Evolutionary conservation across 1,140 invertebrate species (phyloP), one percentile per base, ranked within the genome.

Genomic region (Drosophila sucinea): DNA sequence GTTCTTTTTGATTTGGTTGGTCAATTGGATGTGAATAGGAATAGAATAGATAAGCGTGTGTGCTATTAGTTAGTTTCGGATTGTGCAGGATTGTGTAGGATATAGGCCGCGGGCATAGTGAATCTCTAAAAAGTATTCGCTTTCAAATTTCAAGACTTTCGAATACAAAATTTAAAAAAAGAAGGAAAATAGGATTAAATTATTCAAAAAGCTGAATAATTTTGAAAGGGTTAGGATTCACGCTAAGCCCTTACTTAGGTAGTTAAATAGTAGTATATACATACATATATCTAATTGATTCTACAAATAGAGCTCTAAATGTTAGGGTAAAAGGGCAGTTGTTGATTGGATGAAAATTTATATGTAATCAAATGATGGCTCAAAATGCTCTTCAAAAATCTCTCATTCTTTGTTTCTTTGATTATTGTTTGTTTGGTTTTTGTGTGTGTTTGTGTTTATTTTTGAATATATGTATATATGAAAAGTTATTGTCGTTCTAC

Each of bases 401-500:
- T 3, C 17, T 17, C 17, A 17, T 51, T 51, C 0, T 8, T 51
- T 10, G 23, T 27, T 51, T 51, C 30, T 35, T 44, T 55, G 35
- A 30, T 63, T 38, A 35, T 10, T 35, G 30, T 81, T 77, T 62
- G 69, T 70, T 68, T 67, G 56, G 41, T 41, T 47, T 56, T 65
- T 27, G 38, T 61, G 57, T 67, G 61, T 60, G 38, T 61, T 61
- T 67, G 61, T 60, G 38, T 27, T 35, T 62, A 38, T 10, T 67
- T 35, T 67, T 65, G 60, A 81, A 85, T 86, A 86, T 81, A 78
- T 79, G 81, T 86, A 86, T 81, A 78, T 79, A 86, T 76, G 82
- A 83, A 85, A 86, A 82, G 70, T 85, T 85, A 85, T 85, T 85
- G 82, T 85, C 82, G 70, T 79, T 85, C 27, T 71, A 83, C 81